A percentile compares a stretch with the other conserved stretches of the same genome.
Conservation (phyloP, 2,797 vertebrate genomes). For the Gastrophryne carolinensis region DNA sequence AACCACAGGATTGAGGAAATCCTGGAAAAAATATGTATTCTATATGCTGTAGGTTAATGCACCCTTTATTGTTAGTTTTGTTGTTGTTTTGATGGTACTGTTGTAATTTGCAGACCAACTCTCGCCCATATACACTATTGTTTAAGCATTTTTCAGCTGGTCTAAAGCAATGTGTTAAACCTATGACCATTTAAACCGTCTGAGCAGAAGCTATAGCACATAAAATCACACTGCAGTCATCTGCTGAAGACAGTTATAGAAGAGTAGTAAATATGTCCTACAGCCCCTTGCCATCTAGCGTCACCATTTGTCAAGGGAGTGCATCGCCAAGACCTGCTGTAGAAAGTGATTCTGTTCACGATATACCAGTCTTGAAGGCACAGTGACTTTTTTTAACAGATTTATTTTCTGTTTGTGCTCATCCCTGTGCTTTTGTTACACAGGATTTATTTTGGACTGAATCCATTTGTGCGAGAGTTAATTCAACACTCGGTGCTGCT, state of each 20-base stretch:
- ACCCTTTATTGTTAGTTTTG: too few relatives aligned
- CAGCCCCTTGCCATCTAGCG: not conserved
- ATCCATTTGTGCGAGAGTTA: conserved; percentile 14
- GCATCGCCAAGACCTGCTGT: not conserved
- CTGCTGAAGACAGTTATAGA: not conserved
- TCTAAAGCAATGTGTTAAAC: not conserved
- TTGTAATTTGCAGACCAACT: too few relatives aligned
- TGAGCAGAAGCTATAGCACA: not conserved
- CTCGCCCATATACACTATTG: too few relatives aligned
- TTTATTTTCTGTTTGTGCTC: conserved; percentile 25
- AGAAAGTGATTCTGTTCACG: conserved; percentile 21
- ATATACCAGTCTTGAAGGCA: conserved; percentile 11
- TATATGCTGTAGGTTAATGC: too few relatives aligned
- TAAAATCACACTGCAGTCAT: not conserved
- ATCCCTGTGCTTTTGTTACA: conserved; percentile 3
- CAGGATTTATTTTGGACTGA: conserved; percentile 15
- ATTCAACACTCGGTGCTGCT: not conserved
- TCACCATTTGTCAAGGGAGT: conserved; percentile 30
- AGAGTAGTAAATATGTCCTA: conserved; percentile 1
- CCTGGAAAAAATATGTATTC: too few relatives aligned
- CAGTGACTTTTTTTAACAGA: not conserved
- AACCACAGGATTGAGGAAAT: too few relatives aligned
- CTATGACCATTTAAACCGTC: not conserved
- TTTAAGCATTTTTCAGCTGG: too few relatives aligned
- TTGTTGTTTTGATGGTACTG: too few relatives aligned